phyloP scores from a whole-genome alignment of 2,113 vertebrate species.

The Alouatta palliata region DNA sequence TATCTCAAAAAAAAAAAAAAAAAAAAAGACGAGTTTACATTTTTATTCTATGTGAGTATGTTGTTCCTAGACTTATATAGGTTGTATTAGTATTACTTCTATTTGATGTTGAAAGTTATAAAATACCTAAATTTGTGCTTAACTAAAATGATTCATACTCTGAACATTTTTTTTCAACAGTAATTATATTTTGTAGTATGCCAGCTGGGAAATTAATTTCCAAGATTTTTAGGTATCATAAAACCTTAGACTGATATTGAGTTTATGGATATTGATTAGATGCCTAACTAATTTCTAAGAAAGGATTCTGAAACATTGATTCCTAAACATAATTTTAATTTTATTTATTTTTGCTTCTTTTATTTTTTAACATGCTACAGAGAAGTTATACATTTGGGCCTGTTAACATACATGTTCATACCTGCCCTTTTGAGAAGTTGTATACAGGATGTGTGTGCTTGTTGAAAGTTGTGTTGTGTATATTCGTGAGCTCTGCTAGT shows the following conservation, averaged over 20 bases:
- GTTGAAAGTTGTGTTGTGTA: too few relatives aligned
- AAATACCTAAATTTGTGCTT: background rate
- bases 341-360: background rate
- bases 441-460: background rate
- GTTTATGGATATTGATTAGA: background rate
- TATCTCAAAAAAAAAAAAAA: too few relatives aligned
- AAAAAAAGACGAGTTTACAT: background rate
- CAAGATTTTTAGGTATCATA: background rate
- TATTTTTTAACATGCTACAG: background rate
- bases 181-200: background rate
- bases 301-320: background rate
- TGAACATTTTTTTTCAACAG: background rate
- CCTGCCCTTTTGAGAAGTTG: background rate
- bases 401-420: background rate
- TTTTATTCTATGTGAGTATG: background rate
- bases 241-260: background rate
- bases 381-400: background rate
- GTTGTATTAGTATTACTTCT: background rate
- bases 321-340: background rate
- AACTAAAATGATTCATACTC: background rate
- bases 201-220: background rate
- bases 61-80: background rate
- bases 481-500: background rate
- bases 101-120: background rate
- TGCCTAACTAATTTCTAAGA: background rate